Conservation (phyloP, 2,888 invertebrate genomes). For the Horisme vitalbata region DNA sequence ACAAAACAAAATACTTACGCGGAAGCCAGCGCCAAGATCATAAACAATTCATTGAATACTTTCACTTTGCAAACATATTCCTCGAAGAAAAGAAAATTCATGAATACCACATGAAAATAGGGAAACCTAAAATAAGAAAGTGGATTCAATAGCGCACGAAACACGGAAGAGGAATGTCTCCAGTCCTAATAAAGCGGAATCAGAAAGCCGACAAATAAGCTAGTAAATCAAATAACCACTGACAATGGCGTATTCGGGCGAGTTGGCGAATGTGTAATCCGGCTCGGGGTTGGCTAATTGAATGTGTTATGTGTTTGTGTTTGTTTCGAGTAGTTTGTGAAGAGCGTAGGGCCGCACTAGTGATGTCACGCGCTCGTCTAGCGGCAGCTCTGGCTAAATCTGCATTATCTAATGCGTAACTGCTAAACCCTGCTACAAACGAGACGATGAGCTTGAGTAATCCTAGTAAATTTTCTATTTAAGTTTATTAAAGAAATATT, state of each 20-base stretch:
- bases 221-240: constrained; percentile 14
- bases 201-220: constrained; percentile 14
- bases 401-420: too few species aligned
- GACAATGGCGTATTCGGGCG: constrained; percentile 10
- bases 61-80: constrained; percentile 13
- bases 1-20: constrained; percentile 4
- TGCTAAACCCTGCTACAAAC: too few species aligned
- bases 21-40: constrained; percentile 4
- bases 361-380: too few species aligned
- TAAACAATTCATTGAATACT: constrained; percentile 17
- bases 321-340: background rate
- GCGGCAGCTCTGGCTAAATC: too few species aligned
- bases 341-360: too few species aligned
- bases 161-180: background rate
- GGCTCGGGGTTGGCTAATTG: constrained; percentile 12
- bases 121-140: background rate
- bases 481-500: too few species aligned
- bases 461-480: too few species aligned
- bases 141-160: background rate
- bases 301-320: constrained; percentile 17
- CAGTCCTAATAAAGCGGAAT: constrained; percentile 1
- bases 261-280: constrained; percentile 9
- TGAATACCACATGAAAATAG: constrained; percentile 10
- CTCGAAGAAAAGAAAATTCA: constrained; percentile 10
- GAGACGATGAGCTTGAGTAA: too few species aligned